Conservation (phyloP, 2,113 vertebrate species). For the Seriola quinqueradiata region DNA sequence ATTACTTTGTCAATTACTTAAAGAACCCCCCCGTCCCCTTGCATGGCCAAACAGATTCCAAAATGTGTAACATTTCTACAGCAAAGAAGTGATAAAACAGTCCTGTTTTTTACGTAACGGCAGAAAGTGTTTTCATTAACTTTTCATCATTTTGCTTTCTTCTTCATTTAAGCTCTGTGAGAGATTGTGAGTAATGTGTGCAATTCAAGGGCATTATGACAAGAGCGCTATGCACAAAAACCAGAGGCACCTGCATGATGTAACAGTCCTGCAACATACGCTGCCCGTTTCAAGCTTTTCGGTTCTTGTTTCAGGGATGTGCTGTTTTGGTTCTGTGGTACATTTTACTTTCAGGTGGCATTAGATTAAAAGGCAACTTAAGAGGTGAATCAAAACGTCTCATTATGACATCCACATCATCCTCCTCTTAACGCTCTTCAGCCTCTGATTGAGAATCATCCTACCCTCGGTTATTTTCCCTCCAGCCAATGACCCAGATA, state of each 20-base stretch:
- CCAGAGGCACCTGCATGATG: background rate
- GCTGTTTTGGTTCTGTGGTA: too few relatives aligned
- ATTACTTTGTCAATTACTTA: too few relatives aligned
- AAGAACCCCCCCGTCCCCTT: too few relatives aligned
- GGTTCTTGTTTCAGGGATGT: background rate
- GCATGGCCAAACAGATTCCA: too few relatives aligned
- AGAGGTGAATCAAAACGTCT: background rate
- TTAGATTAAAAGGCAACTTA: too few relatives aligned
- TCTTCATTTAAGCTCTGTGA: too few relatives aligned
- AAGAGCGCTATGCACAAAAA: background rate
- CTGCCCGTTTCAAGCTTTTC: background rate
- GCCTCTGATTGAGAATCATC: background rate
- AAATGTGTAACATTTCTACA: background rate
- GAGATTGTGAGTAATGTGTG: background rate
- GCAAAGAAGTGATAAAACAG: background rate
- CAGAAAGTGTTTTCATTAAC: too few relatives aligned
- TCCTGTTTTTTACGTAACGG: too few relatives aligned
- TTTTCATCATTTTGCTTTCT: too few relatives aligned
- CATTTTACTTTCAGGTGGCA: background rate
- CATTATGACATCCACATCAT: background rate
- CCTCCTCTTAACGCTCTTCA: background rate
- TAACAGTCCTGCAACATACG: background rate
- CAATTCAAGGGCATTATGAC: background rate
- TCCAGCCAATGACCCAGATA: background rate
- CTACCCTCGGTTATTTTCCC: background rate